Base-by-base conservation (phyloP, 2,888 invertebrate genomes). In the Heliconius ethilla region DNA sequence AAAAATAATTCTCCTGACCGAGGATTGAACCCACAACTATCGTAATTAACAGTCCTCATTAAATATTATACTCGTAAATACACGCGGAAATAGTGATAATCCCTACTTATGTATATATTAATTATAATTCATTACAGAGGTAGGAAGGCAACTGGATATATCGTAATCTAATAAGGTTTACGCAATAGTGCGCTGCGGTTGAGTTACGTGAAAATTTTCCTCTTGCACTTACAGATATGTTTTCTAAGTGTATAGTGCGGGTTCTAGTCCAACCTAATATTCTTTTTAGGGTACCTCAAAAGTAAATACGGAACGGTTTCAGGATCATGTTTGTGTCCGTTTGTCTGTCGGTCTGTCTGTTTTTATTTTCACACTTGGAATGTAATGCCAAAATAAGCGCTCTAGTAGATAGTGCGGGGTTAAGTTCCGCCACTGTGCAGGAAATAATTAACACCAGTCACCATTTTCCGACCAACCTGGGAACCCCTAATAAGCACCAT, bases 151-250 rank as follows among this genome's bases (percentile, higher is more conserved):
- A 74, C 59, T 63, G 18, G 18, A 63, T 62, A 33, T 25, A 40
- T 40, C 62, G 62, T 63, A 37, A 62, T 74, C 69, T 45, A 63
- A 74, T 74, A 29, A 63, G 25, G 15, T 45, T 74, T 63, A 74
- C 11, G 45, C 22, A 63, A 74, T 25, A 25, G 5, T 11, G 9
- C 25, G 10, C 15, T 18, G n/a, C 13, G 55, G 51, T 63, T 62
- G 10, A 45, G 22, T 40, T 25, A 15, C 40, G 59, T 74, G 62
- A 40, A 63, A 45, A 27, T 62, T 25, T 67, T 22, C 5, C 55
- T n/a, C 11, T 62, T 25, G 13, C 3, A 27, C 15, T 0, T 9
- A 18, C 1, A 22, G 27, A 22, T 63, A 27, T 6, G 33, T 72
- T 33, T 29, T n/a, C 10, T 27, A 63, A 22, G 10, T 3, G 59